Percentiles rank a stretch among this genome's conserved stretches.
Conservation (phyloP, 2,797 vertebrate species). For the Spinus pinus region DNA sequence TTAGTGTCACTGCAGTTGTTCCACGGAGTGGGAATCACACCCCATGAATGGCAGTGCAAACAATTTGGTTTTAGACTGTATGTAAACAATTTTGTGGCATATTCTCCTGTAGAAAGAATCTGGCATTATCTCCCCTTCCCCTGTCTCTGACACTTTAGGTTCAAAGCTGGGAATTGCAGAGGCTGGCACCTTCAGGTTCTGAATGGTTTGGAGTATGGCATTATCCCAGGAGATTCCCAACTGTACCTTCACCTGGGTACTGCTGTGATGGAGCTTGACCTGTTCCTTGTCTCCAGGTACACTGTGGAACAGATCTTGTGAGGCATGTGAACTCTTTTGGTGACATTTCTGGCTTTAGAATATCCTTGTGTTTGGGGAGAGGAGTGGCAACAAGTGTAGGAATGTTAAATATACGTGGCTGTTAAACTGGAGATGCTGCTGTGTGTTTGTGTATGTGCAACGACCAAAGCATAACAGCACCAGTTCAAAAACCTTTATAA, state of each 20-base stretch:
- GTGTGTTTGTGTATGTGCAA: neutral
- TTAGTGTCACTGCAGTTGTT: neutral
- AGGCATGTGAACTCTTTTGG: neutral
- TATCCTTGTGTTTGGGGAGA: neutral
- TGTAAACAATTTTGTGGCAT: neutral
- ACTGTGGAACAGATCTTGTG: accelerated
- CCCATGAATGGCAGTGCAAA: neutral
- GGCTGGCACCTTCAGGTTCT: neutral
- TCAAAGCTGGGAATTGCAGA: neutral
- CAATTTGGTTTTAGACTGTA: neutral
- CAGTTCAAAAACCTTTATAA: neutral
- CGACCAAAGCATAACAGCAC: neutral
- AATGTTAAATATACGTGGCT: accelerated
- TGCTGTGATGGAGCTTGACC: neutral
- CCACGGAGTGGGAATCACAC: neutral
- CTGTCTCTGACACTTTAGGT: neutral
- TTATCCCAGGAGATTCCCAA: neutral
- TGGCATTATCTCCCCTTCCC: neutral
- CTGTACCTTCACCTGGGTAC: neutral
- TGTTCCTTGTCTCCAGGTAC: neutral
- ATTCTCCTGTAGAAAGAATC: neutral
- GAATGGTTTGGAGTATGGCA: neutral
- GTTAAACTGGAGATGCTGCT: neutral
- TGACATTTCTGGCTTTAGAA: neutral
- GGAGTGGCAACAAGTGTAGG: neutral